Evolutionary conservation across 2,113 vertebrate species (phyloP), one percentile per base, ranked within the genome.

Genomic region (Cercopithecus mona): DNA sequence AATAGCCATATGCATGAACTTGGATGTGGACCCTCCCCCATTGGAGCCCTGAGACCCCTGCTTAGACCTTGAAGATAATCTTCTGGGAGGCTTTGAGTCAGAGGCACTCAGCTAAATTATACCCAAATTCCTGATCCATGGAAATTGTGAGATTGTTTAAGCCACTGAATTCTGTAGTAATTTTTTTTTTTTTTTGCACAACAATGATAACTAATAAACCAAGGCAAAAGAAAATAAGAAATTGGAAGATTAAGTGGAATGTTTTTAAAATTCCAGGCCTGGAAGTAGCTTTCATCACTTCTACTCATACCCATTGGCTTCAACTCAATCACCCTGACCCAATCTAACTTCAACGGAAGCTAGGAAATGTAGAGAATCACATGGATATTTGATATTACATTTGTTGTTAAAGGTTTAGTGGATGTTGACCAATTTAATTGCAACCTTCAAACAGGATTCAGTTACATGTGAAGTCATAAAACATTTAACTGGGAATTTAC

Each of bases 391-490:
- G 50, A 66, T 75, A 48, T 20, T 85, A 25, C 8, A 18, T 40
- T 66, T 70, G 48, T 32, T 66, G 48, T 27, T 80, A 73, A 90
- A 95, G 16, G 20, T 45, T 72, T 48, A 59, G 52, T 52, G 10
- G 55, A 25, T 73, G 86, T 75, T 90, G 55, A 38, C n/a, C 35
- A 50, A 35, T 64, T n/a, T 82, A 88, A 90, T 88, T 95, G 72
- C 95, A 98, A 97, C 55, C 84, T 94, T 64, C 88, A 92, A 55
- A 92, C 2, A 72, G 94, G 87, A 52, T 94, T 97, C 94, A 93
- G 57, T 82, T 57, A 70, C 89, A 79, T 91, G 23, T 43, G 66
- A 95, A 94, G 89, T 98, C 97, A 97, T 98, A 70, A 97, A 96
- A 90, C 59, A 43, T 94, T 98, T 97, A 66, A 95, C 57, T 93